Evolutionary conservation across 2,797 vertebrate genomes (phyloP), one percentile per base, ranked within the genome.

Genomic region (Sylvia borin): DNA sequence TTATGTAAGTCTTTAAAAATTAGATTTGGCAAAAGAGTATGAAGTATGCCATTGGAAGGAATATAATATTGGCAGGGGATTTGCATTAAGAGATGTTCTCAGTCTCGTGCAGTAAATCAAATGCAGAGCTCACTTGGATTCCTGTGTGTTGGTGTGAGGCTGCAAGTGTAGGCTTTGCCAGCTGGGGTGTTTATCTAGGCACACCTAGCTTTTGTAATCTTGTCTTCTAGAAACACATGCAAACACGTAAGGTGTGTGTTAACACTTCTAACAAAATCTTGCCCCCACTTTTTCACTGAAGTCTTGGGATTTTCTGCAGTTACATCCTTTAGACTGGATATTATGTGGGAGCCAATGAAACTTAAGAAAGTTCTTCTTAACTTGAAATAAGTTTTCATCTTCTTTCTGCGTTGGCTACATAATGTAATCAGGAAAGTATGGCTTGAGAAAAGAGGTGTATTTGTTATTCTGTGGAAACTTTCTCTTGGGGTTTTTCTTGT

Each of bases 1-100:
- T 96, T 95, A 77, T 83, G 15, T 65, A 94, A 91, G 68, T 74
- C 68, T 83, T 94, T 17, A 92, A 92, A 95, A 92, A 88, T 72
- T 6, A 76, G n/a, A 45, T 81, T 72, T 71, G 51, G 54, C 47
- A 65, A 55, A 80, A 76, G 27, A 22, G 9, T 20, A 51, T 68
- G 66, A 81, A 93, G n/a, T 73, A 50, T 7, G 24, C 45, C 27
- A 1, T 79, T 66, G 74, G 55, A 89, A 76, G 48, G 66, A 73
- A 27, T 82, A 10, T n/a, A 75, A 22, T 75, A 78, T 43, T 89
- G 80, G 70, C 47, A 75, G 43, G 62, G 51, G 87, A 48, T 88
- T 72, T 87, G 22, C 67, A 38, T 45, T 45, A 10, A 73, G 73
- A 36, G 50, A 7, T 17, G 4, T 66, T 85, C 50, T 71, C 19